phyloP scores from a whole-genome alignment of 1,140 invertebrate species.

The Steinernema khuongi region DNA sequence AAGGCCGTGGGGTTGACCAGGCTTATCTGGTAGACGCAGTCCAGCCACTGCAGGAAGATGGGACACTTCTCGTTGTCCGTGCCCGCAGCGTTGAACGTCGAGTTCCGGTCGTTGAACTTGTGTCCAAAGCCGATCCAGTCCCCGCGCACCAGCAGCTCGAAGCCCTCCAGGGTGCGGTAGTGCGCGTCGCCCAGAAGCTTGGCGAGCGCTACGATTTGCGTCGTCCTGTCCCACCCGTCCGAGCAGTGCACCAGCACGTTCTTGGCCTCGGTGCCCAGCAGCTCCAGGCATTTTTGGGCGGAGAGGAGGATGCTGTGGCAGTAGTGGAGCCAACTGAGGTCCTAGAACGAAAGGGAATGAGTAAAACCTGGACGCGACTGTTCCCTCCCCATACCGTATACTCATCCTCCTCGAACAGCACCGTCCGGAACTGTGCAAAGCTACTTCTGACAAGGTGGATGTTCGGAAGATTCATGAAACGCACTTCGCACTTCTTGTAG shows the following conservation, averaged over 20 bases:
- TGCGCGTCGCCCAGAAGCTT: slow-evolving; percentile 85
- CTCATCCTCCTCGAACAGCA: slow-evolving; percentile 70
- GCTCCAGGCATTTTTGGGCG: slow-evolving; percentile 21
- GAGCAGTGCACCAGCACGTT: slow-evolving; percentile 93
- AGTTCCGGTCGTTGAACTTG: slow-evolving; percentile 77
- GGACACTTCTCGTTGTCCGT: slow-evolving; percentile 73
- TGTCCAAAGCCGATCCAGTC: slow-evolving; percentile 90
- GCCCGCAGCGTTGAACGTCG: not conserved
- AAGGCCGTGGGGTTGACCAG: slow-evolving; percentile 84
- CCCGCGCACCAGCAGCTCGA: slow-evolving; percentile 88
- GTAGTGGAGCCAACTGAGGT: not conserved
- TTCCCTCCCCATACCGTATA: no score
- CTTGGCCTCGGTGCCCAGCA: slow-evolving; percentile 46
- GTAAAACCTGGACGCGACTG: no score
- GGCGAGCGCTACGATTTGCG: slow-evolving; percentile 90
- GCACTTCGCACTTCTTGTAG: slow-evolving; percentile 65
- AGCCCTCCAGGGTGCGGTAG: slow-evolving; percentile 89
- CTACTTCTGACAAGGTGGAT: slow-evolving; percentile 83
- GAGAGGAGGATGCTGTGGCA: not conserved
- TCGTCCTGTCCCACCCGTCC: slow-evolving; percentile 91
- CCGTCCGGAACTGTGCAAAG: slow-evolving; percentile 63
- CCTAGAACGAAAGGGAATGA: not conserved
- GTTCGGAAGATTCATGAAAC: slow-evolving; percentile 92
- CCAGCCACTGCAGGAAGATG: slow-evolving; percentile 94
- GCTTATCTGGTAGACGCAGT: slow-evolving; percentile 86